phyloP scores from a whole-genome alignment of 2,888 invertebrate genomes.

The Sarcophaga variegata region DNA sequence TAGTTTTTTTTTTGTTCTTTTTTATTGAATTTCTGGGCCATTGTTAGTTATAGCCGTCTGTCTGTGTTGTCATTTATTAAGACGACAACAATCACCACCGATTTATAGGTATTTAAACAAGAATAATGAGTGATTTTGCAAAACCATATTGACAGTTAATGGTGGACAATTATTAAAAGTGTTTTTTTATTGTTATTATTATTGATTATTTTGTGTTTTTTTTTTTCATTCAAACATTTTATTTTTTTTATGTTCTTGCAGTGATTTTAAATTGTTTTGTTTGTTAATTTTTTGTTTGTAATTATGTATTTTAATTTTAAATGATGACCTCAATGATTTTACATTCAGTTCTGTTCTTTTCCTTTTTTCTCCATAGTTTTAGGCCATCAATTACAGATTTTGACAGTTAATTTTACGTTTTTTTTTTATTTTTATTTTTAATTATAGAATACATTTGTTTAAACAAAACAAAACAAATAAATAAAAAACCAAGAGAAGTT shows the following conservation, averaged over 20 bases:
- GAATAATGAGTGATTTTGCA: slow-evolving; percentile 17
- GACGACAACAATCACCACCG: background rate
- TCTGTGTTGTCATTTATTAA: background rate
- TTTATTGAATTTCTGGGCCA: background rate
- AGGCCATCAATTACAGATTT: slow-evolving; percentile 20
- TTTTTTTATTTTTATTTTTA: background rate
- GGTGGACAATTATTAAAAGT: slow-evolving; percentile 32
- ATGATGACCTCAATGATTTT: slow-evolving; percentile 19
- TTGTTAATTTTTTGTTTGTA: background rate
- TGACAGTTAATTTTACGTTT: background rate
- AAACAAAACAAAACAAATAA: slow-evolving; percentile 20
- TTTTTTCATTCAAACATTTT: background rate
- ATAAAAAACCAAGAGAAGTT: slow-evolving; percentile 5
- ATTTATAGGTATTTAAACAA: background rate
- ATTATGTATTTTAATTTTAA: background rate
- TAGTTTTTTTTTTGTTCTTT: background rate
- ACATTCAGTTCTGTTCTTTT: background rate
- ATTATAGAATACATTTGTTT: slow-evolving; percentile 9
- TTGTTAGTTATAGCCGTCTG: background rate
- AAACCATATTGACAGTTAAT: slow-evolving; percentile 27
- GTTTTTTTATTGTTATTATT: slow-evolving; percentile 4
- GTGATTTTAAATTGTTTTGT: too few species aligned
- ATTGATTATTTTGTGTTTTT: background rate
- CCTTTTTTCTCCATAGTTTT: background rate
- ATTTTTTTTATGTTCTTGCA: background rate